A percentile compares a stretch with the other conserved stretches of the same genome.
Evolutionary conservation across 2,888 invertebrate genomes (phyloP).

Genomic region (Machimus atricapillus): DNA sequence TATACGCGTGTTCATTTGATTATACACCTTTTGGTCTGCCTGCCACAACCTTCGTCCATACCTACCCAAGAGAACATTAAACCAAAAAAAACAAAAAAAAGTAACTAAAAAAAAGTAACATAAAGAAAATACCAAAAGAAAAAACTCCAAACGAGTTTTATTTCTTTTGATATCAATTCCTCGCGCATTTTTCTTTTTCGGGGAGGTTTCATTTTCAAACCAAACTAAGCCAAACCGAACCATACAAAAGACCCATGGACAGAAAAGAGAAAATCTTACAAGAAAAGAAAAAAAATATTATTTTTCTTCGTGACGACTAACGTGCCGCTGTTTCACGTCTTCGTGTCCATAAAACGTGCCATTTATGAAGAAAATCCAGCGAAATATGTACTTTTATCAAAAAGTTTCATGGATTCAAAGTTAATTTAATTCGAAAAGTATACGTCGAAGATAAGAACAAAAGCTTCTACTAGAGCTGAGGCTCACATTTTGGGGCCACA

Average conservation of each 20-base stretch:
- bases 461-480: background rate
- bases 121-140: background rate
- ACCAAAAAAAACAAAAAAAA: background rate
- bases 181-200: background rate
- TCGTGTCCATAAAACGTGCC: background rate
- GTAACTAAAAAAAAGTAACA: background rate
- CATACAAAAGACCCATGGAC: background rate
- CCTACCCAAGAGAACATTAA: background rate
- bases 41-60: background rate
- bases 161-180: background rate
- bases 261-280: background rate
- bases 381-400: background rate
- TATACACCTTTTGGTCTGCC: background rate
- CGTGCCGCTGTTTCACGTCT: background rate
- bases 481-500: background rate
- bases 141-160: constrained; percentile 10
- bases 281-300: background rate
- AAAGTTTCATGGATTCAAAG: background rate
- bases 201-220: background rate
- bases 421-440: too few relatives aligned
- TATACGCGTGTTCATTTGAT: constrained; percentile 7
- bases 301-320: background rate
- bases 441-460: too few relatives aligned
- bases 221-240: background rate
- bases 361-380: background rate